A percentile compares a stretch with the other conserved stretches of the same genome.
Conservation (phyloP, 2,113 vertebrate genomes). For the Rana temporaria region DNA sequence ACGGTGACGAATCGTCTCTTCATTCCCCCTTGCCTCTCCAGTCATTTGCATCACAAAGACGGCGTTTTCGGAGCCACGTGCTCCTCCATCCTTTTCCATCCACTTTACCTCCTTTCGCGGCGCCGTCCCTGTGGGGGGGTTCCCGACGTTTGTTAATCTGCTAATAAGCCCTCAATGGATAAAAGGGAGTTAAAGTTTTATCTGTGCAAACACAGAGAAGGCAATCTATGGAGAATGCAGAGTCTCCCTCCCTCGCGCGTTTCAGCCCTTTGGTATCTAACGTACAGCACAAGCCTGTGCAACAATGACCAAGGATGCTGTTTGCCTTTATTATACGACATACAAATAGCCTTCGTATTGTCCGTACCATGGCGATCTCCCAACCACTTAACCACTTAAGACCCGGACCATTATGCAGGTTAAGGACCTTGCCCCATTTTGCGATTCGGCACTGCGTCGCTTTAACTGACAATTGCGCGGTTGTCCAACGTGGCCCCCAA, state of each 20-base stretch:
- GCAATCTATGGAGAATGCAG: not conserved
- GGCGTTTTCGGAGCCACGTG: conserved; percentile 7
- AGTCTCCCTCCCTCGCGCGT: not conserved
- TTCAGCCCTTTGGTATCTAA: not conserved
- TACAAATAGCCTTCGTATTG: too few relatives aligned
- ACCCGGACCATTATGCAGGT: too few relatives aligned
- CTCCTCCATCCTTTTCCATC: not conserved
- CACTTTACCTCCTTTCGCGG: conserved; percentile 1
- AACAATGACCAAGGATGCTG: too few relatives aligned
- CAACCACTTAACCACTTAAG: too few relatives aligned
- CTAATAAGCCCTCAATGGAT: conserved; percentile 7
- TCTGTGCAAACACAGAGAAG: conserved; percentile 33
- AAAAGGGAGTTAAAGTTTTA: conserved; percentile 30
- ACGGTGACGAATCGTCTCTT: too few relatives aligned
- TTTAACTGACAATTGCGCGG: too few relatives aligned
- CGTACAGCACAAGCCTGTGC: too few relatives aligned
- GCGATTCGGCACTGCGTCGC: too few relatives aligned
- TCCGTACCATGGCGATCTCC: too few relatives aligned
- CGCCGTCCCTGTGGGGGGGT: not conserved
- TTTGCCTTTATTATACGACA: too few relatives aligned
- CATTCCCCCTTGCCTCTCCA: not conserved
- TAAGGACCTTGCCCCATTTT: too few relatives aligned
- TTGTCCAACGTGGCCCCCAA: too few relatives aligned
- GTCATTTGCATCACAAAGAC: conserved; percentile 25
- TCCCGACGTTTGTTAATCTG: not conserved